A percentile compares a stretch with the other conserved stretches of the same genome.
Conservation (phyloP, 2,113 vertebrate genomes). For the Podarcis muralis region DNA sequence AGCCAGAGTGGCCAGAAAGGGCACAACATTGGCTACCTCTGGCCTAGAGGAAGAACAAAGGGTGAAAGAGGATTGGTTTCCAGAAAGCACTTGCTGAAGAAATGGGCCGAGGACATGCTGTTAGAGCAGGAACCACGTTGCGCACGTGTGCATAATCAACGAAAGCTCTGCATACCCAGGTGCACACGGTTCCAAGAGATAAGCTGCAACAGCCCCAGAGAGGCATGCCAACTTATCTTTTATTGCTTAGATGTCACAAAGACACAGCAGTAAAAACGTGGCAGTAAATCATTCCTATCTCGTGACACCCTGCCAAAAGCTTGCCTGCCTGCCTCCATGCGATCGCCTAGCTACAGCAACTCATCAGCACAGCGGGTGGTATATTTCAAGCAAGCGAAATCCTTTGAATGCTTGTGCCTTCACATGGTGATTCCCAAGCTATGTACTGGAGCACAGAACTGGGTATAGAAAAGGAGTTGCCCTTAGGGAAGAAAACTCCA, state of each 20-base stretch:
- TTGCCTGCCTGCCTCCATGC: neutral
- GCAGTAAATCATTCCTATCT: rapidly evolving
- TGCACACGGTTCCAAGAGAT: neutral
- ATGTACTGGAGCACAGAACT: neutral
- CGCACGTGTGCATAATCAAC: too few species aligned
- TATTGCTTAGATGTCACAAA: rapidly evolving
- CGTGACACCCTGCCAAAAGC: rapidly evolving
- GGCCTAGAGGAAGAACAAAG: neutral
- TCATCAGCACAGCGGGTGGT: too few species aligned
- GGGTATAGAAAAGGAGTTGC: too few species aligned
- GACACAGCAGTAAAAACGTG: neutral
- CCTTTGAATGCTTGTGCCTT: neutral
- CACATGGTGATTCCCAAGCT: neutral
- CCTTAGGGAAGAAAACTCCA: too few species aligned
- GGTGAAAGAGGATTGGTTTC: neutral
- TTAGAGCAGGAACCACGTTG: neutral
- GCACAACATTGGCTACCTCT: too few species aligned
- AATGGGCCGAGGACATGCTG: neutral
- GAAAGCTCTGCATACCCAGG: neutral
- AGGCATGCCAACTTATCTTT: neutral
- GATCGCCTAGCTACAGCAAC: neutral
- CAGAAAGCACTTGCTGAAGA: neutral
- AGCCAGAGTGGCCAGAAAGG: too few species aligned
- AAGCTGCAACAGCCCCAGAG: neutral
- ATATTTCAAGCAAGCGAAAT: neutral